Conservation (phyloP, 1,140 invertebrate genomes). For the Diorhabda elongata region DNA sequence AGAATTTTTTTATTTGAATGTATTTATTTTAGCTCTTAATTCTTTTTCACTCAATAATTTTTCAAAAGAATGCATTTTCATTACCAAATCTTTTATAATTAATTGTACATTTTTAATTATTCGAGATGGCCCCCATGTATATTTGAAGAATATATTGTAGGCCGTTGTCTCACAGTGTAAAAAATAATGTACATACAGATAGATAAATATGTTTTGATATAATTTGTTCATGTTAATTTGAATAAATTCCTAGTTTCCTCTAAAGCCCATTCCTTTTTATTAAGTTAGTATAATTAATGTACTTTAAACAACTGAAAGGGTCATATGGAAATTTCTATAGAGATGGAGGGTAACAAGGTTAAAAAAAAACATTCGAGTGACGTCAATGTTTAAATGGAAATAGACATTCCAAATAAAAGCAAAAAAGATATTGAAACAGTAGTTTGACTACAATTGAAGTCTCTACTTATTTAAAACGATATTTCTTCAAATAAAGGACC, state of each 20-base stretch:
- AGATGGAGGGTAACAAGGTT: too few species aligned
- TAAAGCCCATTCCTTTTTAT: background rate
- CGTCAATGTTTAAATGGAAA: too few species aligned
- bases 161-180: background rate
- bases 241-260: conserved; percentile 11
- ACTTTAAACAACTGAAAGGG: too few species aligned
- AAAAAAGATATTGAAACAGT: too few species aligned
- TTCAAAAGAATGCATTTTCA: conserved; percentile 18
- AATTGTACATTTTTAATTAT: conserved; percentile 11
- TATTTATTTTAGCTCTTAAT: background rate
- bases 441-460: too few species aligned
- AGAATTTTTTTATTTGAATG: conserved; percentile 13
- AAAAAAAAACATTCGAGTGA: too few species aligned
- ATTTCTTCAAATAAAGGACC: too few species aligned
- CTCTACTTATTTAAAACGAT: too few species aligned
- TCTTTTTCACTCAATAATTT: conserved; percentile 16
- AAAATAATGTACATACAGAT: conserved; percentile 19
- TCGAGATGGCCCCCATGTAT: background rate
- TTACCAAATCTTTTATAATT: conserved; percentile 23
- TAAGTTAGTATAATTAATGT: too few species aligned
- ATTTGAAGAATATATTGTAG: background rate
- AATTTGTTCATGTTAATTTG: conserved; percentile 14
- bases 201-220: conserved; percentile 25
- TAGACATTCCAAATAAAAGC: too few species aligned
- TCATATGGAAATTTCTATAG: too few species aligned